These are phyloP conservation scores for Alosa sapidissima DNA, from an alignment of 2,797 vertebrate species.

Conservation along the genomic window DNA sequence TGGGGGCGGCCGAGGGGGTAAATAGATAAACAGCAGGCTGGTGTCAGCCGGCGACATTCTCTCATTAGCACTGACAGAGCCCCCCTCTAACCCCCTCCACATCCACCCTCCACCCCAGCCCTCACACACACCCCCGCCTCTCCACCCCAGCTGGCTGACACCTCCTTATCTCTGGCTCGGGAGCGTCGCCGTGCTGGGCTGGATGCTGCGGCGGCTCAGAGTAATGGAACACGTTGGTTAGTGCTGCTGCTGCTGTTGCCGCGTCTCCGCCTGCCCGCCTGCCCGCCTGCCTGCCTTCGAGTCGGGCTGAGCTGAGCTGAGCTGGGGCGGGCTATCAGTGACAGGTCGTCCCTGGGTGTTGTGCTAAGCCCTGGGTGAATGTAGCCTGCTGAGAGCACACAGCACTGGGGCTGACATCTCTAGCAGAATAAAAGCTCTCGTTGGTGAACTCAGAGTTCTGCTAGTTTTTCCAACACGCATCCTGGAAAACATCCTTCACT, in stretches of 20 bases:
- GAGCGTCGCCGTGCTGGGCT: slow-evolving; percentile 30
- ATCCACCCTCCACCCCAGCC: neutral
- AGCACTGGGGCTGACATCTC: neutral
- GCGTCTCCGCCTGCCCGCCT: slow-evolving; percentile 1
- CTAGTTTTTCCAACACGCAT: neutral
- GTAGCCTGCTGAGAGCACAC: neutral
- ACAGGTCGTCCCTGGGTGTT: neutral
- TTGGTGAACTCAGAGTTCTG: neutral
- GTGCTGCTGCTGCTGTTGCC: neutral
- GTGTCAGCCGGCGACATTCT: slow-evolving; percentile 4
- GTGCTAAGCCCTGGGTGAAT: slow-evolving; percentile 17
- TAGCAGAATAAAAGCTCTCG: neutral
- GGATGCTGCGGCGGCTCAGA: slow-evolving; percentile 18
- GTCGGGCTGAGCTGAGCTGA: neutral
- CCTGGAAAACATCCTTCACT: neutral
- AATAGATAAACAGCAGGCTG: slow-evolving; percentile 40
- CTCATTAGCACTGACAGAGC: slow-evolving; percentile 48
- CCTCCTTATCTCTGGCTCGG: slow-evolving; percentile 46
- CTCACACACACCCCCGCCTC: neutral
- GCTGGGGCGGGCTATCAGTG: slow-evolving; percentile 1
- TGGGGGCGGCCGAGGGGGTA: slow-evolving; percentile 11
- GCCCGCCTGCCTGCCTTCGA: slow-evolving; percentile 1
- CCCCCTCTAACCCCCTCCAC: neutral
- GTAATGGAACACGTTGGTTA: slow-evolving; percentile 28
- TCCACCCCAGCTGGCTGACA: slow-evolving; percentile 36